A percentile compares a stretch with the other conserved stretches of the same genome.
Conservation (phyloP, 2,113 vertebrate species). For the Chroicocephalus ridibundus region DNA sequence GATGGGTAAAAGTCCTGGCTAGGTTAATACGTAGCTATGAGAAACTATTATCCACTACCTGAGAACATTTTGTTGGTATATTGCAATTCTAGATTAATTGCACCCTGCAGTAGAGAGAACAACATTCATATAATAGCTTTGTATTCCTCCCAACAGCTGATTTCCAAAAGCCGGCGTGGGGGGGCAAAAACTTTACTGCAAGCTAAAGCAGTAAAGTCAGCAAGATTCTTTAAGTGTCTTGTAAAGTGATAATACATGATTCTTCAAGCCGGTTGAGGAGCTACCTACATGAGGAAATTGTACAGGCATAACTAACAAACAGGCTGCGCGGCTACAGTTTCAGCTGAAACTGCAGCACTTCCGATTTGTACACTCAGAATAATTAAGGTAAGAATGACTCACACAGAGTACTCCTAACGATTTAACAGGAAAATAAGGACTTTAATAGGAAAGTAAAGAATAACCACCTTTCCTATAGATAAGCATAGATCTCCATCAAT, state of each 20-base stretch:
- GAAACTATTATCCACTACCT: neutral
- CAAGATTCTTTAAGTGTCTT: neutral
- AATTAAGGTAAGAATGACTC: neutral
- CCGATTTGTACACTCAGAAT: neutral
- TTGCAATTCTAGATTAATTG: neutral
- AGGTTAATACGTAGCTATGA: neutral
- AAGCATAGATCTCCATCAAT: neutral
- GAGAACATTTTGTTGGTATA: neutral
- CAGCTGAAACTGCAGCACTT: neutral
- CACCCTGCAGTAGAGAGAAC: neutral
- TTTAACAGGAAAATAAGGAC: neutral
- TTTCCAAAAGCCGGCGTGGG: neutral
- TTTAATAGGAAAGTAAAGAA: neutral
- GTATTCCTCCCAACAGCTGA: neutral
- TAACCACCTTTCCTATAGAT: neutral
- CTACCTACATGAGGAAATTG: neutral
- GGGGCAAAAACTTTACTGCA: too few species aligned
- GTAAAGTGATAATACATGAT: neutral
- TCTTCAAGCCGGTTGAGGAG: neutral
- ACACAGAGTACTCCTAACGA: neutral
- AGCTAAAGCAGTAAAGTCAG: neutral
- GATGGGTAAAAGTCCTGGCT: neutral
- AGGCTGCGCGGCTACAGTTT: neutral
- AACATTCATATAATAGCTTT: neutral
- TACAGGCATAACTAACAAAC: neutral